Base-by-base conservation (phyloP, 2,888 invertebrate genomes). In the Tipula unca region DNA sequence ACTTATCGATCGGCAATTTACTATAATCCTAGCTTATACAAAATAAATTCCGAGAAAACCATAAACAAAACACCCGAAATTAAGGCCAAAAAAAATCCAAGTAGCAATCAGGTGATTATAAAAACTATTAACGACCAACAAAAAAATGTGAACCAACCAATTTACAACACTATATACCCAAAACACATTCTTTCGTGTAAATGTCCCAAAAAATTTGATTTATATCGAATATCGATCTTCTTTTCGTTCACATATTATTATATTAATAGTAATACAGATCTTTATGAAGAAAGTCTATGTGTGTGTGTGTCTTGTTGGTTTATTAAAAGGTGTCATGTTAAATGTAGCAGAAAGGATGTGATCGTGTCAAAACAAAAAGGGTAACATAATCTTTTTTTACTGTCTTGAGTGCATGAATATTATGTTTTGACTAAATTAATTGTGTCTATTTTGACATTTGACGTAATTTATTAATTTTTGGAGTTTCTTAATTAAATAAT, bases 281-380 rank as follows among this genome's bases (percentile, higher is more conserved):
- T 69, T 69, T 69, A 25, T 36, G 36, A 25, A 69, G 17, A 54
- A 54, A 17, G 8, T 54, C 6, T 32, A 6, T 48, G 17, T 17
- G 17, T 48, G 10, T n/a, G 48, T 48, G n/a, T 48, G n/a, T 48
- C n/a, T 14, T 48, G 48, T 48, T 48, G 48, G 4, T 69, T 69
- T 69, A 69, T 69, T 69, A 69, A 69, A 69, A 69, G 69, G 69
- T 69, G 69, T 69, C 69, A 69, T 69, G 69, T 69, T 69, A 69
- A 69, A 69, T 69, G 69, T 69, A 69, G 69, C 69, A 25, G 25
- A 69, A 69, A 69, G 48, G 48, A 48, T 48, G 48, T 17, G 48
- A 48, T 48, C 48, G 69, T 69, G 69, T 69, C 25, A 69, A 20
- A 25, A 69, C 2, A 25, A 69, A 69, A 69, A 69, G 69, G 69